These are phyloP conservation scores for Hypselothyrea guttata DNA, from an alignment of 2,888 invertebrate genomes.

Conservation along the genomic window DNA sequence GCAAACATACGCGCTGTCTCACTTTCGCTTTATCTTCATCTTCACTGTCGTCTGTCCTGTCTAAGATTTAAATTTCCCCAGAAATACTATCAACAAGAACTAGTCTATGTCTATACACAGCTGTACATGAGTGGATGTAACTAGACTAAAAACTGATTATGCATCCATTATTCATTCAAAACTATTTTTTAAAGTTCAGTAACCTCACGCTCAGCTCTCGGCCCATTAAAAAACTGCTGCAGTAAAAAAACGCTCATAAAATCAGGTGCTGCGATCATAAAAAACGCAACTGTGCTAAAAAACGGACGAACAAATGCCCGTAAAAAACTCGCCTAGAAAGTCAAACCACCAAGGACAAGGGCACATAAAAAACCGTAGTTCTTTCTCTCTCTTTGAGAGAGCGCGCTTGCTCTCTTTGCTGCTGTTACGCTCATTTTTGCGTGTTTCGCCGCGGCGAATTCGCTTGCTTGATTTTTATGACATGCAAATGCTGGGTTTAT, in stretches of 20 bases:
- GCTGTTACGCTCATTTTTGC: constrained; percentile 3
- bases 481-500: constrained; percentile 59
- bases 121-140: constrained; percentile 1
- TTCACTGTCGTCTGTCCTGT: neutral
- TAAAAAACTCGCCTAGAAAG: constrained; percentile 66
- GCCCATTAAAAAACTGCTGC: constrained; percentile 44
- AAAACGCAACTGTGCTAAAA: constrained; percentile 49
- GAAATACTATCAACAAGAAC: constrained; percentile 13
- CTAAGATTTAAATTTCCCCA: constrained; percentile 33
- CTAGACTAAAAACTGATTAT: neutral
- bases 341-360: constrained; percentile 68
- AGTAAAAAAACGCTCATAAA: constrained; percentile 41
- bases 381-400: neutral
- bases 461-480: constrained; percentile 21
- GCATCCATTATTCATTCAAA: constrained; percentile 1
- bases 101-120: constrained; percentile 15
- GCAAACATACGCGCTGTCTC: constrained; percentile 55
- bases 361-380: constrained; percentile 12
- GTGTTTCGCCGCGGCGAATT: constrained; percentile 62
- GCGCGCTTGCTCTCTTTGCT: neutral
- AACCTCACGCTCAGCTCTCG: constrained; percentile 21
- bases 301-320: constrained; percentile 57
- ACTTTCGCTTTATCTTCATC: no score
- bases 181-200: constrained; percentile 33
- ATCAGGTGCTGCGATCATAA: constrained; percentile 39